Conservation (phyloP, 2,113 vertebrate genomes). For the Xiphorhynchus elegans region DNA sequence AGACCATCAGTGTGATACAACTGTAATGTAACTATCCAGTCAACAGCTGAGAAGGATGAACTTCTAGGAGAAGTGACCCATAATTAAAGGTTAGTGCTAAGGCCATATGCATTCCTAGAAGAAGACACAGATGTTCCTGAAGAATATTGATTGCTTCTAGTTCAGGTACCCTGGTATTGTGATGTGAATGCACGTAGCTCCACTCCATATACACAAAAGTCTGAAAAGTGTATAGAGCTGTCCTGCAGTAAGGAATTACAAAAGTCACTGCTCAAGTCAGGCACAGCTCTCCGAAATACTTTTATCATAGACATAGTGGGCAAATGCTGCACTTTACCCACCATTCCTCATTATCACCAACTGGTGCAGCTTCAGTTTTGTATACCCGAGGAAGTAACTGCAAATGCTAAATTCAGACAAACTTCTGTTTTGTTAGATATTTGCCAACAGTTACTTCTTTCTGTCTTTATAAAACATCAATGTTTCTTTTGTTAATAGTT, state of each 20-base stretch:
- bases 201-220: not conserved
- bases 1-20: not conserved
- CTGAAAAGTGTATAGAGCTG: not conserved
- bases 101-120: not conserved
- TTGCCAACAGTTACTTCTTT: not conserved
- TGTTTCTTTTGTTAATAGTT: not conserved
- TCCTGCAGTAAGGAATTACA: not conserved
- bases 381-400: not conserved
- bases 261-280: not conserved
- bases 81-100: not conserved
- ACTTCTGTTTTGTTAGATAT: not conserved
- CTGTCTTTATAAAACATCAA: not conserved
- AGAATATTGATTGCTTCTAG: not conserved
- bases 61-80: not conserved
- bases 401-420: not conserved
- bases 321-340: not conserved
- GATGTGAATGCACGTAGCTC: not conserved
- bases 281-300: not conserved
- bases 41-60: not conserved
- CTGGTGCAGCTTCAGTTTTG: not conserved
- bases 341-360: not conserved
- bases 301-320: not conserved
- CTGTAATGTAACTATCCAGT: not conserved
- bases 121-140: not conserved
- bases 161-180: not conserved